These are phyloP conservation scores for Sminthurides bifidus DNA, from an alignment of 1,140 invertebrate genomes.

Conservation along the genomic window DNA sequence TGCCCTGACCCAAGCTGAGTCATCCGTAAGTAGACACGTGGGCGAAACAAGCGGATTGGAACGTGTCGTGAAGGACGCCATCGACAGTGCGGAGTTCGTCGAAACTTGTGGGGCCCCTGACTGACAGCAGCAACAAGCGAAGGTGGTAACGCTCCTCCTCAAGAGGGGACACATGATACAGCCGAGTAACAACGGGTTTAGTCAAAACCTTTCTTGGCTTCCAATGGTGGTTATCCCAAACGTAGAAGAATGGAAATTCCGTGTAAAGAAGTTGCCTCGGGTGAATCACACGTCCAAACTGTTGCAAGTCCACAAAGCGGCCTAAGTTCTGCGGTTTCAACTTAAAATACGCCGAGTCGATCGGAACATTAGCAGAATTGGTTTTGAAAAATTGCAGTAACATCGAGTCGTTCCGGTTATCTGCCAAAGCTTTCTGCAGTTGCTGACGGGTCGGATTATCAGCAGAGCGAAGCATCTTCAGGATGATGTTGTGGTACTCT, in stretches of 20 bases:
- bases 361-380: background rate
- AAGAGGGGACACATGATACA: background rate
- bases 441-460: too few species aligned
- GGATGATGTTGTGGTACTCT: too few species aligned
- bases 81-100: slow-evolving; percentile 18
- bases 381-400: background rate
- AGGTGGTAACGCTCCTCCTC: background rate
- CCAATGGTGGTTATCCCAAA: slow-evolving; percentile 11
- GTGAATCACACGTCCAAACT: too few species aligned
- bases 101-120: slow-evolving; percentile 28
- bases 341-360: background rate
- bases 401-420: slow-evolving; percentile 37
- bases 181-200: background rate
- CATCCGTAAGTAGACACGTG: slow-evolving; percentile 37
- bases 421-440: slow-evolving; percentile 34
- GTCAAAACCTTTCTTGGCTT: background rate
- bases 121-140: slow-evolving; percentile 32
- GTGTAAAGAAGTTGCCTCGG: too few species aligned
- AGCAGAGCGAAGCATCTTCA: too few species aligned
- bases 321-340: slow-evolving; percentile 3
- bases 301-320: too few species aligned
- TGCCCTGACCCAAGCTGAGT: slow-evolving; percentile 35
- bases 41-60: slow-evolving; percentile 22
- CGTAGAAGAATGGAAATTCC: too few species aligned
- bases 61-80: slow-evolving; percentile 10